Base-by-base conservation (phyloP, 2,797 vertebrate genomes). In the Linurgus olivaceus region DNA sequence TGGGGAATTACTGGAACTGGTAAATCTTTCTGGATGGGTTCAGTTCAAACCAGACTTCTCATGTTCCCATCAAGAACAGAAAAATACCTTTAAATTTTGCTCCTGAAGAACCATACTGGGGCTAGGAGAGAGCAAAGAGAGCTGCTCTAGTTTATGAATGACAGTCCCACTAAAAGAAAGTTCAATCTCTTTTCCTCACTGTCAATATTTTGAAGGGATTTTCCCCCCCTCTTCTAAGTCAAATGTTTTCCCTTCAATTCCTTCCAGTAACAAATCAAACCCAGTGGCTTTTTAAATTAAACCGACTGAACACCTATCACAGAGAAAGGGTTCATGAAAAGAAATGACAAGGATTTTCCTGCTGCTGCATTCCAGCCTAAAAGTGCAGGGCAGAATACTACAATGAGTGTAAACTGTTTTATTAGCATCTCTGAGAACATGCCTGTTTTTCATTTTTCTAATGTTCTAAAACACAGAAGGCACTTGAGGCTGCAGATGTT, bases 401-500 rank as follows among this genome's bases (percentile, higher is more conserved):
- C 50, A 50, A 8, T 5, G 7, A 51, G 23, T 19, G 6, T 2
- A 84, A 84, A 42, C 33, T 19, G 24, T 18, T 94, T 84, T 59
- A 76, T 76, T 50, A 89, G 31, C 48, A 47, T 14, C 45, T 51
- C 42, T 50, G 35, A 86, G 31, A 92, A 75, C 0, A 77, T 0
- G 45, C 13, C 29, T 17, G 4, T 76, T 58, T 82, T 67, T 94
- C 61, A 55, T 54, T 44, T 17, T 71, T n/a, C 31, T 89, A 51
- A 78, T 15, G 21, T 38, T 93, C 77, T 84, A 76, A 92, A 94
- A 42, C 28, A 72, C 42, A 88, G 80, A 66, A 88, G 66, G 75
- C 85, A 65, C 86, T 95, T 52, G 78, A 91, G 25, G 31, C 47
- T 71, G 55, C 83, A 96, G 88, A 83, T 93, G 91, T 81, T 96